Percentiles rank a stretch among this genome's conserved stretches.
Evolutionary conservation across 2,113 vertebrate genomes (phyloP).

Genomic region (Eleginops maclovinus): DNA sequence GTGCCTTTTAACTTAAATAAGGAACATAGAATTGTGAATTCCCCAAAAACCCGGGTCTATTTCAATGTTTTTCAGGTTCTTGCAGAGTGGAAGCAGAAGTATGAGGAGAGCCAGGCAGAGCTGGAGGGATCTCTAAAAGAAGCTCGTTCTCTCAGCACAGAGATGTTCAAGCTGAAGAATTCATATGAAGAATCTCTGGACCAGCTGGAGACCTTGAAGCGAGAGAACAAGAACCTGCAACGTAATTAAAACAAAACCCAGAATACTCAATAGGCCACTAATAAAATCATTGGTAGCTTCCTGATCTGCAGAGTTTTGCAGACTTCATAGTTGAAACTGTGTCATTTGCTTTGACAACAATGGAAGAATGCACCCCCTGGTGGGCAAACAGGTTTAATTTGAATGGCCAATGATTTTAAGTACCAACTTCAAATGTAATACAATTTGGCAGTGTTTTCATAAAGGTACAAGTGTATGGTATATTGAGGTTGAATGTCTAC

Average conservation of each 20-base stretch:
- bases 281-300: neutral
- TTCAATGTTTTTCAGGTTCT: slow-evolving; percentile 79
- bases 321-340: neutral
- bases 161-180: slow-evolving; percentile 90
- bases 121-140: slow-evolving; percentile 86
- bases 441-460: neutral
- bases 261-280: neutral
- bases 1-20: neutral
- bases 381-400: neutral
- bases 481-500: neutral
- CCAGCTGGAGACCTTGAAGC: slow-evolving; percentile 88
- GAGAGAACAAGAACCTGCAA: slow-evolving; percentile 87
- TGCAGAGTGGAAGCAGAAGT: slow-evolving; percentile 89
- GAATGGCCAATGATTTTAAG: neutral
- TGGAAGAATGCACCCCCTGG: neutral
- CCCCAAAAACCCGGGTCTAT: neutral
- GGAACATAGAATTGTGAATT: neutral
- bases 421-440: neutral
- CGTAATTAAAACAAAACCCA: slow-evolving; percentile 59
- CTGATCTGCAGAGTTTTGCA: neutral
- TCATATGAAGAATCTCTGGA: slow-evolving; percentile 89
- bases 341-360: neutral
- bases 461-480: neutral
- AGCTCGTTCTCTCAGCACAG: slow-evolving; percentile 86
- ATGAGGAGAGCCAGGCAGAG: slow-evolving; percentile 86